These are phyloP conservation scores for Ditylenchus weischeri DNA, from an alignment of 2,888 invertebrate species.

Conservation along the genomic window DNA sequence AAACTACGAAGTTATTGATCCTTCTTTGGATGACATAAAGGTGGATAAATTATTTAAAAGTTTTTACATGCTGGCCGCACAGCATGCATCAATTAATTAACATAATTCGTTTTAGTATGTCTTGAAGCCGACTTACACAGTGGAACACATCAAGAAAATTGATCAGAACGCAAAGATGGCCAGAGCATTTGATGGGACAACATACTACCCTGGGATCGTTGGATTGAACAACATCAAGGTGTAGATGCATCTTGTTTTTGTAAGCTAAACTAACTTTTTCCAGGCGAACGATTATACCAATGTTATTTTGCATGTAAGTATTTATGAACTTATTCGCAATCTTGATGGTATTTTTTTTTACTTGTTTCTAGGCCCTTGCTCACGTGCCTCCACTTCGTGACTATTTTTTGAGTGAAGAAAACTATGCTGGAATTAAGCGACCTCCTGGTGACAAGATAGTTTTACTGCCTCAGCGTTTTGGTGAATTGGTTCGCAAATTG, in stretches of 20 bases:
- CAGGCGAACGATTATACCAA: slow-evolving; percentile 96
- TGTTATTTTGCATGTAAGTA: slow-evolving; percentile 82
- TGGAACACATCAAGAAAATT: slow-evolving; percentile 75
- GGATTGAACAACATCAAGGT: slow-evolving; percentile 94
- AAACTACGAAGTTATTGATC: slow-evolving; percentile 96
- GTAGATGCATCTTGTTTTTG: no score
- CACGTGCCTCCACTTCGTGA: slow-evolving; percentile 90
- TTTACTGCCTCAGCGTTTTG: slow-evolving; percentile 73
- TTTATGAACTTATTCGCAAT: background rate
- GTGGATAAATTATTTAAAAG: slow-evolving; percentile 51
- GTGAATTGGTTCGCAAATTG: slow-evolving; percentile 70
- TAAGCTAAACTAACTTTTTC: no score
- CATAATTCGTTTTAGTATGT: slow-evolving; percentile 70
- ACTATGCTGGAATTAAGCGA: slow-evolving; percentile 76
- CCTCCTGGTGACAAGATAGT: slow-evolving; percentile 93
- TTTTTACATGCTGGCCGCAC: background rate
- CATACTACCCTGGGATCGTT: slow-evolving; percentile 89
- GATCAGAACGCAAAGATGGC: slow-evolving; percentile 79
- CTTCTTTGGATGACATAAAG: slow-evolving; percentile 89
- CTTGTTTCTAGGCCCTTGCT: slow-evolving; percentile 73
- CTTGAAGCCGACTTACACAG: slow-evolving; percentile 88
- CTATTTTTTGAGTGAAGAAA: slow-evolving; percentile 89
- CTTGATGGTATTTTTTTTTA: background rate
- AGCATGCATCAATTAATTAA: slow-evolving; percentile 17
- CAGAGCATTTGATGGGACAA: slow-evolving; percentile 81